These are phyloP conservation scores for Cepphus grylle DNA, from an alignment of 2,113 vertebrate genomes.

Conservation along the genomic window DNA sequence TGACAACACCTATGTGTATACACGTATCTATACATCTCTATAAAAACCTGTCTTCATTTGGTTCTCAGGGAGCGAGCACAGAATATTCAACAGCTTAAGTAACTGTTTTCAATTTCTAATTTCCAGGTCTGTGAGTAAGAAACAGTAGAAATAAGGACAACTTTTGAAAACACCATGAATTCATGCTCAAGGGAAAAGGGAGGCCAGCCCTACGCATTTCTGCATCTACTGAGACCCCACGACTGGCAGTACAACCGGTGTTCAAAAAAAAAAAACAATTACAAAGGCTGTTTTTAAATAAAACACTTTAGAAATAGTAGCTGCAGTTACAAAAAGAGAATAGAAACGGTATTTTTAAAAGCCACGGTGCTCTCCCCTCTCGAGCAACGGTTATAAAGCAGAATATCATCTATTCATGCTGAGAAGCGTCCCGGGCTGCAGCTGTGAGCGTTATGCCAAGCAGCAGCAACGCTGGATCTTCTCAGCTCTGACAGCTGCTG, in stretches of 20 bases:
- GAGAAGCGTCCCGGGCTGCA: neutral
- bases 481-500: neutral
- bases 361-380: neutral
- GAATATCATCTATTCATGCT: neutral
- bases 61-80: neutral
- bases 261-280: neutral
- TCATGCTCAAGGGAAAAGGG: neutral
- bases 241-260: neutral
- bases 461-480: neutral
- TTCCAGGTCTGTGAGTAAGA: neutral
- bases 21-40: neutral
- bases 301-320: neutral
- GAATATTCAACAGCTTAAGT: neutral
- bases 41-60: neutral
- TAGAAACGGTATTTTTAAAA: neutral
- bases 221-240: fast-evolving
- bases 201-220: neutral
- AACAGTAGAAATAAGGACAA: neutral
- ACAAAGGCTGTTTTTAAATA: neutral
- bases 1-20: neutral
- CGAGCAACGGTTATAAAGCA: neutral
- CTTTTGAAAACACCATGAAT: neutral
- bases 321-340: neutral
- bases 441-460: neutral
- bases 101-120: neutral